Conservation (phyloP, 2,797 vertebrate genomes). For the Salarias fasciatus region DNA sequence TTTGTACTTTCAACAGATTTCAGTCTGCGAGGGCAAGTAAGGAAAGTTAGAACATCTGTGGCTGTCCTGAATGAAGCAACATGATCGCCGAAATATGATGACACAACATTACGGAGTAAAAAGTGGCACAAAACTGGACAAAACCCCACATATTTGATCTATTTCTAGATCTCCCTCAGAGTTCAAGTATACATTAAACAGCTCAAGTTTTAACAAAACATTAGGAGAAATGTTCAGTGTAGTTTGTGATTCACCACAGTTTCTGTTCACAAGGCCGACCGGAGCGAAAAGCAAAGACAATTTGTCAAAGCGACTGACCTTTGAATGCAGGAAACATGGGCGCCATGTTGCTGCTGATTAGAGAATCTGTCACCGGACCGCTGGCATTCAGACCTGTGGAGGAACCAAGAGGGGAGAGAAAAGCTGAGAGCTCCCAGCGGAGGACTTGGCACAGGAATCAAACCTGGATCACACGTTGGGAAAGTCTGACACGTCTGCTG, state of each 20-base stretch:
- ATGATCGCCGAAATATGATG: too few species aligned
- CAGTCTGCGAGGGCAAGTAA: not conserved
- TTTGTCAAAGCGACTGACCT: conserved; percentile 78
- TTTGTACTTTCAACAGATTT: not conserved
- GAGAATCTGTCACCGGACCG: conserved; percentile 80
- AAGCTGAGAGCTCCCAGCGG: too few species aligned
- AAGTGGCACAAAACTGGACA: too few species aligned
- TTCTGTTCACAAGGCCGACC: not conserved
- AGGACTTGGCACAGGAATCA: not conserved
- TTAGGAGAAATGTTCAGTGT: too few species aligned
- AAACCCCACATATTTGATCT: not conserved
- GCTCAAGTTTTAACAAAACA: too few species aligned
- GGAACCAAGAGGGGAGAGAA: conserved; percentile 1
- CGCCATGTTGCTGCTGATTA: conserved; percentile 92
- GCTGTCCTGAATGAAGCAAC: not conserved
- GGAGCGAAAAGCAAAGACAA: not conserved
- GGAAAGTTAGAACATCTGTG: not conserved
- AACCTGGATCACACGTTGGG: conserved; percentile 12
- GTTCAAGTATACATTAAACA: too few species aligned
- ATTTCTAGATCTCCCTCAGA: too few species aligned
- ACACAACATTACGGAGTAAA: too few species aligned
- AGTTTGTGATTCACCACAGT: too few species aligned
- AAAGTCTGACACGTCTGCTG: not conserved
- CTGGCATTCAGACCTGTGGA: conserved; percentile 64
- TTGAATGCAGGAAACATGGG: conserved; percentile 91